Base-by-base conservation (phyloP, 2,797 vertebrate species). In the Hyperoplus lanceolatus region DNA sequence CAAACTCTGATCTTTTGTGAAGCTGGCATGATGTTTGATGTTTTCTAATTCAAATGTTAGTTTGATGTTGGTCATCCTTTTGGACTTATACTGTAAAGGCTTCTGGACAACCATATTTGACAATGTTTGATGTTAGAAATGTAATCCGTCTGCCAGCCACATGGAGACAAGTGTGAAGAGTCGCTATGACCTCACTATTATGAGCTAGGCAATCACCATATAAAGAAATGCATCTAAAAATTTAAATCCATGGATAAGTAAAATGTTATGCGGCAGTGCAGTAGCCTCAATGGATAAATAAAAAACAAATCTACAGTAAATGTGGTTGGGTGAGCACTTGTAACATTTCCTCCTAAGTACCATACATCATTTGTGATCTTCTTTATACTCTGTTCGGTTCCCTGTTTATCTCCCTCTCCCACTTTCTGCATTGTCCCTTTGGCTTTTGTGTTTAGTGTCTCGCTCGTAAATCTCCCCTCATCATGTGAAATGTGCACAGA, bases 371-470 rank as follows among this genome's bases (percentile, higher is more conserved):
- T 29, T 29, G 49, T 29, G 51, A 56, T 62, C 46, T 70, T 76
- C 57, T 77, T 59, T 58, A 62, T 38, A 51, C 36, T 81, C 29
- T 63, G 21, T 50, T 62, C 54, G 41, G 13, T 18, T 57, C 41
- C 38, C n/a, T 21, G 11, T 80, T 64, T 38, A 62, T 70, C 60
- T 43, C 18, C 16, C 7, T 61, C 66, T 55, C 21, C 18, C 0
- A 5, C 43, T 77, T 15, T 18, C 51, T 42, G 39, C 51, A 38
- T 46, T 51, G 38, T 68, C 61, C 63, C 51, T 56, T 38, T 63
- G 55, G 50, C 59, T 77, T 79, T 83, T 71, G 50, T 77, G 51
- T 85, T 83, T 11, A 54, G 14, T 13, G 8, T 73, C 75, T 77
- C 1, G 1, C 54, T 69, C 70, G n/a, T 81, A 76, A 87, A 84